These are phyloP conservation scores for Anoplolepis gracilipes DNA, from an alignment of 1,140 invertebrate species.

Conservation along the genomic window DNA sequence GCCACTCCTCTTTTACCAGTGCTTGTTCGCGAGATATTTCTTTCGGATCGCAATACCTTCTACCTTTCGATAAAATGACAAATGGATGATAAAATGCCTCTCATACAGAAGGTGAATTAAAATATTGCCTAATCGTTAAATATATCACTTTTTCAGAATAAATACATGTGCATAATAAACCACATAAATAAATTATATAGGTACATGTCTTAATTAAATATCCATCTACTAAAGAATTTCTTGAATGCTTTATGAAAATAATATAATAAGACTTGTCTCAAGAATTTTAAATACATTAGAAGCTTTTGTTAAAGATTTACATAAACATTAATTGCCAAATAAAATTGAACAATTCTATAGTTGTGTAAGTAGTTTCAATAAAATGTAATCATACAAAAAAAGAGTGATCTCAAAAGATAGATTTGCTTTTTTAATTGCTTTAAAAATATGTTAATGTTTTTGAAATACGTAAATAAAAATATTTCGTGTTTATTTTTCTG, in stretches of 20 bases:
- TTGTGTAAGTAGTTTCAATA: slow-evolving; percentile 8
- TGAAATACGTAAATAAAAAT: not conserved
- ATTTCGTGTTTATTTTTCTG: not conserved
- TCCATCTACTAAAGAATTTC: not conserved
- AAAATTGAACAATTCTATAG: not conserved
- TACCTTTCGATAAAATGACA: slow-evolving; percentile 6
- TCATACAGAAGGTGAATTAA: not conserved
- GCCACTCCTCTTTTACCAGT: not conserved
- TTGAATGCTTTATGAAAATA: not conserved
- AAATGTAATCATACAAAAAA: slow-evolving; percentile 4
- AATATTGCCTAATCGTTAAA: not conserved
- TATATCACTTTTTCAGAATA: not conserved
- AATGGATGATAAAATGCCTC: slow-evolving; percentile 17
- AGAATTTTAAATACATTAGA: not conserved
- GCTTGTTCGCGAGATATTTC: slow-evolving; percentile 28
- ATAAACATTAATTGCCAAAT: not conserved
- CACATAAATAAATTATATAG: no score
- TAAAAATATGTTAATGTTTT: not conserved
- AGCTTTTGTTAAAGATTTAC: not conserved
- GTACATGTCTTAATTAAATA: not conserved
- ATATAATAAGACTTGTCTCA: not conserved
- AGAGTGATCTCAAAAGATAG: not conserved
- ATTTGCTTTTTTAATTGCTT: slow-evolving; percentile 26
- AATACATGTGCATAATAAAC: not conserved
- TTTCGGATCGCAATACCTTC: slow-evolving; percentile 24